Base-by-base conservation (phyloP, 2,797 vertebrate genomes). In the Rhinophrynus dorsalis region DNA sequence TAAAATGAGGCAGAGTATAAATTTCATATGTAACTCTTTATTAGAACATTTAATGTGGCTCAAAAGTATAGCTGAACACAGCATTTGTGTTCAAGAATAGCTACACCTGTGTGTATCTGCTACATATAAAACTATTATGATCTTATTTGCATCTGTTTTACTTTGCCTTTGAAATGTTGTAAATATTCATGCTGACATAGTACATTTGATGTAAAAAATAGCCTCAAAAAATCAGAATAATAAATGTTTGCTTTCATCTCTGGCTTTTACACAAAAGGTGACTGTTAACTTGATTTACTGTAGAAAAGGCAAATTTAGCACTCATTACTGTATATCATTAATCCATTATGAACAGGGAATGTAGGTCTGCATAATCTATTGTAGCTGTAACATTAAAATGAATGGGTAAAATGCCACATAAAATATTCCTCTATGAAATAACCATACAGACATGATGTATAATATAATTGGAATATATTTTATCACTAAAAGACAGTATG, bases 241-340 rank as follows among this genome's bases (percentile, higher is more conserved):
- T 54, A 20, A 38, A 18, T 52, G 10, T 8, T 27, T 23, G 26
- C 5, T 8, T 65, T 65, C 4, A 52, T 12, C 23, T 38, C 13
- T 17, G 12, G 27, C 27, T 65, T 42, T 65, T 18, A 54, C 40
- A 9, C 2, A 9, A 54, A 8, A 55, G 17, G 40, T 15, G n/a
- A 33, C 20, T 37, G 29, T 63, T 50, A 65, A 42, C 52, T 42
- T 66, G 50, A 55, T 66, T 66, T 66, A 55, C n/a, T 20, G 40
- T 52, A 32, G 27, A 13, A 42, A 15, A 54, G 26, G 10, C 37
- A 42, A 44, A 66, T 44, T 18, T 55, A 44, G 26, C 18, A 23
- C 51, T 66, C 15, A 68, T 68, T 68, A 40, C 17, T 27, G 6
- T 47, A 50, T 38, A 58, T 59, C 12, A 68, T 59, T 68, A 68